A percentile compares a stretch with the other conserved stretches of the same genome.
phyloP scores from a whole-genome alignment of 2,888 invertebrate species.

The Oscheius sp. region DNA sequence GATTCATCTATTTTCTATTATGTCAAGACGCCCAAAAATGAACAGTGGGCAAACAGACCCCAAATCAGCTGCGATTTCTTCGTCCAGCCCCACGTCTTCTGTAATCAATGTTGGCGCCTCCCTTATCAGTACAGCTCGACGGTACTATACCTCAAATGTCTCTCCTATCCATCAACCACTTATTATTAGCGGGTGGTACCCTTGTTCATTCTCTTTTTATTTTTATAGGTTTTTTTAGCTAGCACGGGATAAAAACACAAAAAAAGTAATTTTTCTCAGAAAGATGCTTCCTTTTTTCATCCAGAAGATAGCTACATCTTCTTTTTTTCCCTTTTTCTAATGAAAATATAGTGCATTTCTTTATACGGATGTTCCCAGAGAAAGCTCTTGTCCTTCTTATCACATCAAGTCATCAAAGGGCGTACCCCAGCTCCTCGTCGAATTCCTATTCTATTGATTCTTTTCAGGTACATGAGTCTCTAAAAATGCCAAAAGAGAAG shows the following conservation, averaged over 20 bases:
- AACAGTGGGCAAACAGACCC: background rate
- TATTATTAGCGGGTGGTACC: too few species aligned
- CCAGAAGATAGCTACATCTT: background rate
- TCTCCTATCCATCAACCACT: too few species aligned
- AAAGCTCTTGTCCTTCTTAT: constrained; percentile 3
- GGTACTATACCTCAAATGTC: constrained; percentile 18
- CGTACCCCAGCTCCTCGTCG: background rate
- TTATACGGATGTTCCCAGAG: background rate
- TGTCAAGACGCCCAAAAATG: too few species aligned
- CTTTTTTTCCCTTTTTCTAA: background rate
- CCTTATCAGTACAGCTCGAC: background rate
- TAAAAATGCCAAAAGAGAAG: constrained; percentile 26
- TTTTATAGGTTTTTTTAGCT: too few species aligned
- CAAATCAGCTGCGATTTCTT: background rate
- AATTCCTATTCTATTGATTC: constrained; percentile 12
- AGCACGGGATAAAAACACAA: too few species aligned
- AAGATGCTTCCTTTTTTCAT: background rate
- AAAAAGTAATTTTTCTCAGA: too few species aligned
- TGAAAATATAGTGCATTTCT: background rate
- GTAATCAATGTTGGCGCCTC: constrained; percentile 25
- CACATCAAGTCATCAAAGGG: constrained; percentile 21
- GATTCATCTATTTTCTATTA: too few species aligned
- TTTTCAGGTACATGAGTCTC: background rate
- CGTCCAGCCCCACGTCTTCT: background rate
- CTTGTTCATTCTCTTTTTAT: too few species aligned